Base-by-base conservation (phyloP, 2,113 vertebrate species). In the Daphoenositta chrysoptera region DNA sequence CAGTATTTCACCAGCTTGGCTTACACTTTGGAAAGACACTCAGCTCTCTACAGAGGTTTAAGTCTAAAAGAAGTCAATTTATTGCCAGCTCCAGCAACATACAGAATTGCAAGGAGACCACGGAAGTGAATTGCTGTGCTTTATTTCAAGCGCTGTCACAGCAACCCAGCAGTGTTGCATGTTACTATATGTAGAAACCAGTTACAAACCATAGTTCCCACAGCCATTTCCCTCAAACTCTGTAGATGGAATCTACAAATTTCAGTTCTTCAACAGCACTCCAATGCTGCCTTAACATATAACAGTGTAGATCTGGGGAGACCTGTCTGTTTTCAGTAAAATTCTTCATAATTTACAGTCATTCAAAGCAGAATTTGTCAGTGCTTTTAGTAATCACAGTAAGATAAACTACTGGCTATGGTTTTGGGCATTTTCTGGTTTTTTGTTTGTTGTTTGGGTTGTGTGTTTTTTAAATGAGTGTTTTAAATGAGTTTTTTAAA, bases 131-230 rank as follows among this genome's bases (percentile, higher is more conserved):
- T 30, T 61, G 44, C 50, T 89, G 50, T 72, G 53, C 54, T 91
- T 96, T 72, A 90, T 70, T 89, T 72, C 57, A 93, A 72, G 78
- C 21, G 31, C 54, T 76, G 79, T 73, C 95, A 95, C 72, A 87
- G 94, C 90, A 97, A 96, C 39, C 33, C 30, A 84, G 66, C 23
- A 90, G 44, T 28, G 48, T 33, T 77, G 84, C 56, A 69, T 35
- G 68, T 44, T 63, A 94, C 65, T 91, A 53, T 69, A 69, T 27
- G 40, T 26, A 35, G 37, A 91, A 95, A 84, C 35, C 40, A 85
- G 75, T 78, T 92, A 95, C 37, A 95, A 95, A 94, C 81, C 73
- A 90, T 6, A 86, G 66, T 7, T 75, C 22, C 57, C 78, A 68
- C 54, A 93, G 78, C 19, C 8, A 60, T 22, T 79, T 48, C 48